Evolutionary conservation across 2,888 invertebrate species (phyloP), one percentile per base, ranked within the genome.

Genomic region (Tinea semifulvella): DNA sequence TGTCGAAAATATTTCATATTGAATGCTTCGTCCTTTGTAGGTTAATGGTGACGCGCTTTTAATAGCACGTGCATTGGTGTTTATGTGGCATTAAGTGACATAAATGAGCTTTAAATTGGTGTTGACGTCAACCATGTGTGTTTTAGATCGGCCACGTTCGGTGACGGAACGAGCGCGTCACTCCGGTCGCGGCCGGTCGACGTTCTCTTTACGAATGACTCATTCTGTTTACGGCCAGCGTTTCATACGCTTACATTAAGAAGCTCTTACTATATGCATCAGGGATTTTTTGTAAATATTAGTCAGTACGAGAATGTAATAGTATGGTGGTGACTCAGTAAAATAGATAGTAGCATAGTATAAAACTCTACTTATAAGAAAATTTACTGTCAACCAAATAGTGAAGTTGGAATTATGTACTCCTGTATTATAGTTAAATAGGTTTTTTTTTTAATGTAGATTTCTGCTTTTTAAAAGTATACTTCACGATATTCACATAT

Each of bases 141-240:
- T 31, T 5, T 7, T n/a, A n/a, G n/a, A n/a, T n/a, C n/a, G n/a
- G n/a, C n/a, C n/a, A n/a, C n/a, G 17, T 8, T 3, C 26, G 27
- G 51, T 62, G 59, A 62, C 61, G 61, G 54, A 56, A 56, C 47
- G 47, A 43, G 51, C 49, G 63, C 65, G 67, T 67, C 65, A 67
- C 58, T 50, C 61, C 69, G 75, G 75, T 75, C 76, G 67, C 59
- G 52, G 57, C 61, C 69, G 75, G 75, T 75, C 76, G 67, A 62
- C 73, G 77, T 65, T 68, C 76, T 62, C 68, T 50, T 61, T 67
- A 58, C 53, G 59, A 67, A 66, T 63, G 63, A 74, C 61, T 74
- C 68, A 71, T 58, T 63, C 60, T 58, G 61, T 63, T 63, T 66
- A 61, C 58, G 59, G 58, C 59, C 28, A 19, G 19, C 13, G 14